These are phyloP conservation scores for Onthophagus taurus DNA, from an alignment of 1,140 invertebrate species.

Conservation along the genomic window DNA sequence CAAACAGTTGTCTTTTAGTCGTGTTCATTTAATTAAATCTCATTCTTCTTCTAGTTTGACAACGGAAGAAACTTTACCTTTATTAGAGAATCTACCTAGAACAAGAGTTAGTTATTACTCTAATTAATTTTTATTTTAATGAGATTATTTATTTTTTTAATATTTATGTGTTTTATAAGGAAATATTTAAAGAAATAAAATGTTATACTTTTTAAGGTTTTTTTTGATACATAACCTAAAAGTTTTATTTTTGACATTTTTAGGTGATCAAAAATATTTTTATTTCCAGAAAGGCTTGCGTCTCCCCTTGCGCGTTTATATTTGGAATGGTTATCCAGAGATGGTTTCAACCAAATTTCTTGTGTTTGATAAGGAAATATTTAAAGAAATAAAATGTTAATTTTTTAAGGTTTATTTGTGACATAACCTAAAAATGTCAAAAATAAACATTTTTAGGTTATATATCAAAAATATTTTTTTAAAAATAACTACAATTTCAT, in stretches of 20 bases:
- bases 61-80: conserved; percentile 25
- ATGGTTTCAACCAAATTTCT: conserved; percentile 93
- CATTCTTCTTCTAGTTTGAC: conserved; percentile 12
- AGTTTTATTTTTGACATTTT: neutral
- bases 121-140: too few species aligned
- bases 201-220: too few species aligned
- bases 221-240: neutral
- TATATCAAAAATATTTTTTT: too few species aligned
- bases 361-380: conserved; percentile 73
- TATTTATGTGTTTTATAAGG: too few species aligned
- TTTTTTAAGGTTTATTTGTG: neutral
- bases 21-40: conserved; percentile 1
- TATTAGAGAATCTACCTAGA: conserved; percentile 21
- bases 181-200: too few species aligned
- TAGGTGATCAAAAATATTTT: neutral
- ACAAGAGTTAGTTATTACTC: conserved; percentile 26
- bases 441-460: conserved; percentile 1
- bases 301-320: conserved; percentile 76
- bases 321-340: conserved; percentile 61
- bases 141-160: too few species aligned
- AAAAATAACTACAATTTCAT: neutral
- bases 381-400: neutral
- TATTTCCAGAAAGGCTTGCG: conserved; percentile 67
- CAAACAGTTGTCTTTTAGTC: conserved; percentile 2
- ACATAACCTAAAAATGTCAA: neutral